Evolutionary conservation across 2,797 vertebrate species (phyloP).

Genomic region (Sebastiscus albofasciatus): DNA sequence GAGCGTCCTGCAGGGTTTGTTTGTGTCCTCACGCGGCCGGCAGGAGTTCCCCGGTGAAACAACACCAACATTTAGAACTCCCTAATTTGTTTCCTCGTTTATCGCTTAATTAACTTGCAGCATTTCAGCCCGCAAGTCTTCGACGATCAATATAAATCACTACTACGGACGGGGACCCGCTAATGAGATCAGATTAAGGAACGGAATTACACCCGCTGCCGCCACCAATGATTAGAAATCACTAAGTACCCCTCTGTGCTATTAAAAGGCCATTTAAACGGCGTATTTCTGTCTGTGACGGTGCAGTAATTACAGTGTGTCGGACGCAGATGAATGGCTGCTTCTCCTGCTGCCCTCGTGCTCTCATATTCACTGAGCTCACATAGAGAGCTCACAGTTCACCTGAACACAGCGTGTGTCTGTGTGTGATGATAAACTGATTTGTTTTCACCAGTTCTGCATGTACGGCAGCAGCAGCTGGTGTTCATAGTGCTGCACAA

Average conservation of each 20-base stretch:
- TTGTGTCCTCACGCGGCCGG: not conserved
- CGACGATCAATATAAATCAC: slow-evolving; percentile 71
- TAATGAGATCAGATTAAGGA: slow-evolving; percentile 76
- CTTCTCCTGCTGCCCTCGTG: not conserved
- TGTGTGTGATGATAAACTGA: not conserved
- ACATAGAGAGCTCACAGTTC: not conserved
- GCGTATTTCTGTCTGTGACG: slow-evolving; percentile 55
- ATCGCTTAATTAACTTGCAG: slow-evolving; percentile 74
- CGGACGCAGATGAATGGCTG: slow-evolving; percentile 19
- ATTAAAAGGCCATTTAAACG: slow-evolving; percentile 75
- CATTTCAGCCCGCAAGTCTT: slow-evolving; percentile 31
- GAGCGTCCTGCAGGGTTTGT: not conserved
- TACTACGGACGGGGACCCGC: slow-evolving; percentile 23
- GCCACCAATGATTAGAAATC: slow-evolving; percentile 71
- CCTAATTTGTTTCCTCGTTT: slow-evolving; percentile 66
- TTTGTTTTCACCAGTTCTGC: not conserved
- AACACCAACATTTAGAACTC: slow-evolving; percentile 33
- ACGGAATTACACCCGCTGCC: slow-evolving; percentile 63
- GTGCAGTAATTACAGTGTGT: slow-evolving; percentile 51
- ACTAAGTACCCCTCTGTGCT: slow-evolving; percentile 61
- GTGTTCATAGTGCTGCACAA: not conserved
- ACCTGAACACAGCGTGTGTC: not conserved
- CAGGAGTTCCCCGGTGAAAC: slow-evolving; percentile 8
- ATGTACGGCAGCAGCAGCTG: not conserved
- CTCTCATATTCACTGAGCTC: not conserved